Base-by-base conservation (phyloP, 2,888 invertebrate genomes). In the Pherbina coryleti region DNA sequence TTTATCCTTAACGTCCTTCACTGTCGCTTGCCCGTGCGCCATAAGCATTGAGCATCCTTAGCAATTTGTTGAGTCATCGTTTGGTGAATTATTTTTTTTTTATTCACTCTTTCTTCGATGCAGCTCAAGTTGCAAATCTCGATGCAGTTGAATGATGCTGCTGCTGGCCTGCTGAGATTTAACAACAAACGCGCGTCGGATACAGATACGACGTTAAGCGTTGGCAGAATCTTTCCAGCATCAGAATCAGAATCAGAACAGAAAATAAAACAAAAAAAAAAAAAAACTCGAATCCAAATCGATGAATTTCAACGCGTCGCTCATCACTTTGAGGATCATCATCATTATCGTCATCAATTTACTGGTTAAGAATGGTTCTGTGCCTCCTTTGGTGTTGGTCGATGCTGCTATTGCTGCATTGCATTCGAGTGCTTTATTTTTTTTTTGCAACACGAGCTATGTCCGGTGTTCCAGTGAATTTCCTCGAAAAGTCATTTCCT, bases 51-150 rank as follows among this genome's bases (percentile, higher is more conserved):
- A 25, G 49, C 14, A 19, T 67, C 34, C 44, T 60, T 22, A 11
- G 37, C 74, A 75, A 53, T 53, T 25, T 66, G 66, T 75, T 64
- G 66, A 66, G 55, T 75, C 75, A 67, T 75, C 75, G 17, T 53
- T n/a, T 25, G 19, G 14, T 62, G 73, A 55, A 19, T 5, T 19
- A 2, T 55, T 55, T 44, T 14, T 44, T 44, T 44, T 44, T 44
- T 14, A 11, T 44, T 44, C 11, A 9, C 19, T 31, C 34, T 51
- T 72, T 74, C 19, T 51, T 49, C 5, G 49, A 5, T 64, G 57
- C 9, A 57, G 57, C 57, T 60, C 60, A 60, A 60, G 25, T 60
- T 60, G 64, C 22, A 57, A 55, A 57, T 60, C 72, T 34, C 44
- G 7, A 67, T 8, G 37, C 34, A 34, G 14, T 37, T 66, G 31